Evolutionary conservation across 2,888 invertebrate species (phyloP).

Genomic region (Oscheius onirici): DNA sequence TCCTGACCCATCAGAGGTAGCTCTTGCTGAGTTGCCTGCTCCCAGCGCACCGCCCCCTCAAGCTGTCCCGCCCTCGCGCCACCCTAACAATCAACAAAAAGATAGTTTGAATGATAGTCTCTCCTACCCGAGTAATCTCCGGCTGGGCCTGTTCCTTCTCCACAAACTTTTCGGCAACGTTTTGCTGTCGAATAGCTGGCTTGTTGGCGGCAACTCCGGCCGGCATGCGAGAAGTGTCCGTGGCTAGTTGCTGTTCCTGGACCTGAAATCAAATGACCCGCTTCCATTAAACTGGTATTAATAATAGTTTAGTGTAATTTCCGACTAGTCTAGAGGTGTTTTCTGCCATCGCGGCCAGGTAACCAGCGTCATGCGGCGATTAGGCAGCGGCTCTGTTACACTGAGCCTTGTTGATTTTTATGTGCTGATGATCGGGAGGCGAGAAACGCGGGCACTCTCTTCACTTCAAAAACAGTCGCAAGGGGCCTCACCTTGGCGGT

Average conservation of each 20-base stretch:
- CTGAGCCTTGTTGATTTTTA: slow-evolving; percentile 33
- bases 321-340: slow-evolving; percentile 7
- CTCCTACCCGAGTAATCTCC: slow-evolving; percentile 16
- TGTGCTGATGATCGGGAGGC: slow-evolving; percentile 32
- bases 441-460: slow-evolving; percentile 22
- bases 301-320: slow-evolving; percentile 15
- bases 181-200: slow-evolving; percentile 47
- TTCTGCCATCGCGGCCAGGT: slow-evolving; percentile 23
- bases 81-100: slow-evolving; percentile 35
- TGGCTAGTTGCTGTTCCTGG: slow-evolving; percentile 45
- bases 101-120: background rate
- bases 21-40: slow-evolving; percentile 40
- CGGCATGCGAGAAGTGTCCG: slow-evolving; percentile 9
- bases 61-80: slow-evolving; percentile 47
- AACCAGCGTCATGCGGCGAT: slow-evolving; percentile 32
- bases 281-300: slow-evolving; percentile 2
- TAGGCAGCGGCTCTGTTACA: slow-evolving; percentile 34
- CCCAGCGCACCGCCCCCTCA: slow-evolving; percentile 57
- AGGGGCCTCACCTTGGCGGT: slow-evolving; percentile 45
- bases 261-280: slow-evolving; percentile 30
- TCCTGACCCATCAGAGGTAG: slow-evolving; percentile 33
- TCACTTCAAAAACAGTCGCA: slow-evolving; percentile 5
- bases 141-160: slow-evolving; percentile 42
- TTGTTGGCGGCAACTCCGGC: slow-evolving; percentile 34
- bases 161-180: slow-evolving; percentile 45